Conservation (phyloP, 2,797 vertebrate species). For the Gobio occitaniae region DNA sequence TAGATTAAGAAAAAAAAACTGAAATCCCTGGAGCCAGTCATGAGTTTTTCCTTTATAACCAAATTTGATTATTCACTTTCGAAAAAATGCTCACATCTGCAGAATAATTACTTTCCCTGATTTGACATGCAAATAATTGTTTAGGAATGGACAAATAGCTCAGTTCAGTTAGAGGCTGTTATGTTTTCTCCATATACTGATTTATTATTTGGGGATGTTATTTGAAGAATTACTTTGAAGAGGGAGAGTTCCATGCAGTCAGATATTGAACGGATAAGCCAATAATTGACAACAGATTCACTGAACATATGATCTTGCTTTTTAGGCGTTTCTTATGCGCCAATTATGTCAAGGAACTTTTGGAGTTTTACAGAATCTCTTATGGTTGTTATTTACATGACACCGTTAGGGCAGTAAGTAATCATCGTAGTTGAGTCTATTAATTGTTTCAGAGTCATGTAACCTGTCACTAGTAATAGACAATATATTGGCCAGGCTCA, state of each 20-base stretch:
- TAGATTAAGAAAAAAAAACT: neutral
- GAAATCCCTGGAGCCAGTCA: neutral
- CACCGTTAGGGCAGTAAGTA: neutral
- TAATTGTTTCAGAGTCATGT: neutral
- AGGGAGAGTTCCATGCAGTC: neutral
- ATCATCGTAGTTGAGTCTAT: neutral
- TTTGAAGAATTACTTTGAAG: slow-evolving; percentile 18
- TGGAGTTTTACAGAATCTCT: neutral
- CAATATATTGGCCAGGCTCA: neutral
- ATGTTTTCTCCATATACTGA: neutral
- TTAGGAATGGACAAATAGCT: slow-evolving; percentile 7
- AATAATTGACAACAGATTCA: slow-evolving; percentile 18
- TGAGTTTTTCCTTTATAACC: neutral
- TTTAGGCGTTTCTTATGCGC: slow-evolving; percentile 1
- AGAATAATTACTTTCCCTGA: neutral
- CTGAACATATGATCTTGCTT: neutral
- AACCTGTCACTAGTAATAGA: neutral
- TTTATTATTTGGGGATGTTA: neutral
- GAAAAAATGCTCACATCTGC: neutral
- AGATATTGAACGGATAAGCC: slow-evolving; percentile 1
- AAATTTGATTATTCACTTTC: neutral
- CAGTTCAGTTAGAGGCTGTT: neutral
- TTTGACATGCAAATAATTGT: slow-evolving; percentile 4
- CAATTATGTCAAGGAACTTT: neutral
- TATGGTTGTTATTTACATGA: slow-evolving; percentile 1